A percentile compares a stretch with the other conserved stretches of the same genome.
phyloP scores from a whole-genome alignment of 2,888 invertebrate genomes.

The Sceliomorpha sp. region DNA sequence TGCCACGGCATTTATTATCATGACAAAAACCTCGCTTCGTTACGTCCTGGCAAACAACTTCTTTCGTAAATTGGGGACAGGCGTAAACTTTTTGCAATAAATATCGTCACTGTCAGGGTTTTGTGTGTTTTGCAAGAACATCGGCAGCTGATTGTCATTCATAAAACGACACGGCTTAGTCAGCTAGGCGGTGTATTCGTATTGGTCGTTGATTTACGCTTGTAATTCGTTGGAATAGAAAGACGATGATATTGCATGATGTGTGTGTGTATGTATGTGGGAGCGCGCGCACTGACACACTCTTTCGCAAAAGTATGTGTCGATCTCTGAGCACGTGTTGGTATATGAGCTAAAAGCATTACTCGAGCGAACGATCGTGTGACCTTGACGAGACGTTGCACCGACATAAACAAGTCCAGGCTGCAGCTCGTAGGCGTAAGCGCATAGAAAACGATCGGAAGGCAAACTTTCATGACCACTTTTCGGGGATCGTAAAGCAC shows the following conservation, averaged over 20 bases:
- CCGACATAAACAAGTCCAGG: conserved; percentile 64
- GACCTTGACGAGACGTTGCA: conserved; percentile 71
- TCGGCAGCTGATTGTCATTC: conserved; percentile 41
- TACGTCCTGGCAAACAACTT: no score
- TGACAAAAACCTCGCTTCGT: no score
- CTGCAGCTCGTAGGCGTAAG: conserved; percentile 42
- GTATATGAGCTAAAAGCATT: conserved; percentile 60
- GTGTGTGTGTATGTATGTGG: no score
- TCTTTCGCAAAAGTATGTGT: conserved; percentile 28
- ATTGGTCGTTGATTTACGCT: conserved; percentile 45
- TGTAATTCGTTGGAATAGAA: conserved; percentile 43
- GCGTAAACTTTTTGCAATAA: no score
- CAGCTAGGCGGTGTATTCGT: conserved; percentile 40
- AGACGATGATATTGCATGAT: conserved; percentile 31
- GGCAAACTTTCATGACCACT: conserved; percentile 17
- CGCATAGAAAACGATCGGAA: conserved; percentile 32
- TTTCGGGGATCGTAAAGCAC: conserved; percentile 11
- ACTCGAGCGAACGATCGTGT: conserved; percentile 62
- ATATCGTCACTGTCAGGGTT: no score
- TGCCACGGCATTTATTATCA: no score
- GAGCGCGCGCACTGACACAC: conserved; percentile 29
- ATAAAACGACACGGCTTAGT: conserved; percentile 35
- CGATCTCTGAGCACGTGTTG: conserved; percentile 39
- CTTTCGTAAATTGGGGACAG: no score
- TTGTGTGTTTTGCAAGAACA: background rate